phyloP scores from a whole-genome alignment of 2,888 invertebrate species.

The Dicycla oo region DNA sequence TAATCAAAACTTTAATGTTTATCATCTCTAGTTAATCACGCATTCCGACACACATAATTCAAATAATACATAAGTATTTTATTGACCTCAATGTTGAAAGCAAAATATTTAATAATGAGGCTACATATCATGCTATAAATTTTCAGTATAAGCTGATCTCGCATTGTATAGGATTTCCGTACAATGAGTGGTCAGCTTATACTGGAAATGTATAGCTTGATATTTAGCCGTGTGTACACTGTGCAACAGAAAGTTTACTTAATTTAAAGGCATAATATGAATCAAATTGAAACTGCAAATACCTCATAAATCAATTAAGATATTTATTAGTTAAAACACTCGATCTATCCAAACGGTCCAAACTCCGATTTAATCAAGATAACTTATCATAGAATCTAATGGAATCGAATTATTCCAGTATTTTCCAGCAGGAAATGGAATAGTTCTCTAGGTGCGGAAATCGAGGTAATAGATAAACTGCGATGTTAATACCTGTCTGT shows the following conservation, averaged over 20 bases:
- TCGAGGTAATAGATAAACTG: conserved; percentile 39
- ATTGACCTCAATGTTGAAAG: not conserved
- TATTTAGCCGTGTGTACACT: conserved; percentile 4
- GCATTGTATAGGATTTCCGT: no score
- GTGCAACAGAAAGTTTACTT: not conserved
- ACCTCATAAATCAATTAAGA: conserved; percentile 15
- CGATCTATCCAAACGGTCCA: conserved; percentile 17
- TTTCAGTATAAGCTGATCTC: no score
- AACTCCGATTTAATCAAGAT: conserved; percentile 36
- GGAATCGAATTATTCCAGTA: conserved; percentile 29
- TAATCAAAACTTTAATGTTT: not conserved
- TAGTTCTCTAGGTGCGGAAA: conserved; percentile 40
- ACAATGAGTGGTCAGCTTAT: no score
- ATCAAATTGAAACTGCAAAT: conserved; percentile 2
- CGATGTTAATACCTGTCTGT: conserved; percentile 31
- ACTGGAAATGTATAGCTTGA: no score
- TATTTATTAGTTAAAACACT: conserved; percentile 10
- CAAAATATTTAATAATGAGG: conserved; percentile 4
- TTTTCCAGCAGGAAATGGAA: conserved; percentile 47
- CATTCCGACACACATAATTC: not conserved
- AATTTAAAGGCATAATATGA: not conserved
- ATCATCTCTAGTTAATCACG: not conserved
- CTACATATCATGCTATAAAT: no score
- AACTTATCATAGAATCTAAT: conserved; percentile 25
- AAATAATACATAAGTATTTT: conserved; percentile 4